phyloP scores from a whole-genome alignment of 1,140 invertebrate genomes.

The Aphis craccivora region DNA sequence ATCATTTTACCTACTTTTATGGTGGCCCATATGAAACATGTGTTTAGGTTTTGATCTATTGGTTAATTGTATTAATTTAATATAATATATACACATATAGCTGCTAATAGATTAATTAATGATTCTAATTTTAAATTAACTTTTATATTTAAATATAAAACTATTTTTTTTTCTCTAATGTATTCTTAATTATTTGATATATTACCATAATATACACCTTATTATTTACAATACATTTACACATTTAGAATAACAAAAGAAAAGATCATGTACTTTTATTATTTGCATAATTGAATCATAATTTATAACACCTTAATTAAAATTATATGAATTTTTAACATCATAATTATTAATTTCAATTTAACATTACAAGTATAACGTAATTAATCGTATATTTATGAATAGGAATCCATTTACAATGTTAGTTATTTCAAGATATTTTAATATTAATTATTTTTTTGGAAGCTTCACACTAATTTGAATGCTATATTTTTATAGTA shows the following conservation, averaged over 20 bases:
- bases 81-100: neutral
- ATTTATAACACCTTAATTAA: neutral
- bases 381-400: neutral
- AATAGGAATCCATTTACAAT: neutral
- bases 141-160: neutral
- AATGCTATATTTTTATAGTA: neutral
- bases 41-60: slow-evolving; percentile 43
- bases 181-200: neutral
- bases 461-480: neutral
- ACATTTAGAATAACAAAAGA: neutral
- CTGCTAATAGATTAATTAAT: neutral
- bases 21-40: slow-evolving; percentile 7
- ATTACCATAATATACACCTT: neutral
- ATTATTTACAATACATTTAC: slow-evolving; percentile 5
- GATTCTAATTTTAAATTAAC: neutral
- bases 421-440: neutral
- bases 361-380: neutral
- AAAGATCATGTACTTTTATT: neutral
- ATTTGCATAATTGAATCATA: neutral
- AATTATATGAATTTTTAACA: neutral
- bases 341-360: neutral
- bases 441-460: neutral
- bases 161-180: neutral
- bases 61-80: neutral
- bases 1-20: slow-evolving; percentile 21